Conservation (phyloP, 1,140 invertebrate species). For the Augochlora pura region DNA sequence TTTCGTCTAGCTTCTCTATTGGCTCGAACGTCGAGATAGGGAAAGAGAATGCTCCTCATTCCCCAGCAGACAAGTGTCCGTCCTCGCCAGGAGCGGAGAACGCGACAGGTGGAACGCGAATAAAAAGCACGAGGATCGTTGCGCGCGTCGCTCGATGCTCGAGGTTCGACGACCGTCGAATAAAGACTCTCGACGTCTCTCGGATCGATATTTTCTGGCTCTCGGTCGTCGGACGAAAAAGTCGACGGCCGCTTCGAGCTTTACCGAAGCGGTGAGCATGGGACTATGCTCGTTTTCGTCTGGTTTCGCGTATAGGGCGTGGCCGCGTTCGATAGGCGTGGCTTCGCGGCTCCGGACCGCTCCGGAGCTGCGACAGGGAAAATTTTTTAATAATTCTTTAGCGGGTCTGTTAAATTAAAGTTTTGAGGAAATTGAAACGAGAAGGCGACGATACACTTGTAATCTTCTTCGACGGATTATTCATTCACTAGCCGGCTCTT, state of each 20-base stretch:
- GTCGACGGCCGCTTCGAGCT: no score
- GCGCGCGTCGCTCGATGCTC: no score
- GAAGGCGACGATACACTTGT: no score
- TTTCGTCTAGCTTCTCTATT: no score
- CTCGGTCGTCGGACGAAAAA: neutral
- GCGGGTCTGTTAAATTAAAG: no score
- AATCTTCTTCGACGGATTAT: no score
- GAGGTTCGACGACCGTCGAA: conserved; percentile 35
- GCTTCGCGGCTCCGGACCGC: neutral
- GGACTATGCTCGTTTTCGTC: neutral
- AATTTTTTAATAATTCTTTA: no score
- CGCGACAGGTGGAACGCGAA: conserved; percentile 59
- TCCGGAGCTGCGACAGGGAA: no score
- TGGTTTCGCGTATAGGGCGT: no score
- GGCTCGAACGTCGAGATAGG: neutral
- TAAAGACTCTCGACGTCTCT: conserved; percentile 12
- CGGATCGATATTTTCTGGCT: conserved; percentile 22
- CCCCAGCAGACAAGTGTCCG: conserved; percentile 23
- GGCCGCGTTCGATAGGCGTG: no score
- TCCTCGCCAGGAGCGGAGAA: conserved; percentile 22
- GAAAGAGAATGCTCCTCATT: neutral
- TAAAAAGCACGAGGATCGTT: conserved; percentile 38
- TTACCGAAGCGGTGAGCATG: neutral
- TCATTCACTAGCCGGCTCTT: no score
- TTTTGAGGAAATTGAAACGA: no score